phyloP scores from a whole-genome alignment of 2,797 vertebrate species.

The Rhinophrynus dorsalis region DNA sequence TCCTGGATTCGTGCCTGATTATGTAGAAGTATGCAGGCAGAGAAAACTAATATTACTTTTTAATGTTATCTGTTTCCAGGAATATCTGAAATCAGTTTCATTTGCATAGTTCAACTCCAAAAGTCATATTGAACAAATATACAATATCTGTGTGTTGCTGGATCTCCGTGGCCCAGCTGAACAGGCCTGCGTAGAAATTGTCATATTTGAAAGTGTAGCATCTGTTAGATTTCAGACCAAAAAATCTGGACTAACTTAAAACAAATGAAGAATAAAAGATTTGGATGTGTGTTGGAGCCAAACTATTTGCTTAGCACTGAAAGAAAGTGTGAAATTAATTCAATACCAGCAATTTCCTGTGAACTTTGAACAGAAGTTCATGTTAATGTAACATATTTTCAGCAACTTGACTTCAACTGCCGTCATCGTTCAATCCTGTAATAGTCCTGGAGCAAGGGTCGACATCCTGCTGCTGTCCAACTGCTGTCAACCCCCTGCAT shows the following conservation, averaged over 20 bases:
- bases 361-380: conserved; percentile 36
- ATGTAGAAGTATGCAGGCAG: conserved; percentile 15
- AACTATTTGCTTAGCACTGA: conserved; percentile 40
- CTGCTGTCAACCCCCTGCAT: too few species aligned
- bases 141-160: neutral
- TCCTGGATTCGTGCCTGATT: conserved; percentile 21
- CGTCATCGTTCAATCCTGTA: too few species aligned
- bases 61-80: conserved; percentile 24
- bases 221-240: conserved; percentile 45
- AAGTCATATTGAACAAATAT: conserved; percentile 21
- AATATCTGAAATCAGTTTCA: neutral
- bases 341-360: conserved; percentile 46
- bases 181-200: conserved; percentile 21
- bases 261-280: conserved; percentile 37
- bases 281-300: conserved; percentile 38
- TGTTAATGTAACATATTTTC: neutral
- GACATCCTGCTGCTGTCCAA: too few species aligned
- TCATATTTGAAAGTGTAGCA: conserved; percentile 37
- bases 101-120: neutral
- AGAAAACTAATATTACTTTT: conserved; percentile 3
- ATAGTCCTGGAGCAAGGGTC: too few species aligned
- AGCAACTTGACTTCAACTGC: neutral
- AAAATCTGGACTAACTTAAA: conserved; percentile 45
- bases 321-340: conserved; percentile 50
- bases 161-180: neutral